Evolutionary conservation across 2,113 vertebrate species (phyloP).

Genomic region (Todiramphus chloris): DNA sequence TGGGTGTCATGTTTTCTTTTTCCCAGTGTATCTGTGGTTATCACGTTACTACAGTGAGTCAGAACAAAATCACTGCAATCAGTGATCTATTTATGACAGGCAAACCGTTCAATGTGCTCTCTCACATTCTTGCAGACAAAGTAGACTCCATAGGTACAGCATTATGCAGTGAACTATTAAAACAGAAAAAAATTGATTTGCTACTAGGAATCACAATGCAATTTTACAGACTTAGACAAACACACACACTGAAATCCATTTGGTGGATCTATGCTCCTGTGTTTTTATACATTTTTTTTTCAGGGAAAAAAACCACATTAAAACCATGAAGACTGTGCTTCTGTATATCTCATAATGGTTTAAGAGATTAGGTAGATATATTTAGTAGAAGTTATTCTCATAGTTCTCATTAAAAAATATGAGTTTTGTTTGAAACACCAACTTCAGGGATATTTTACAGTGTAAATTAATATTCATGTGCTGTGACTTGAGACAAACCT

Average conservation of each 20-base stretch:
- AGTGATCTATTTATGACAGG: background rate
- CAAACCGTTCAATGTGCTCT: background rate
- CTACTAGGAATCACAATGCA: background rate
- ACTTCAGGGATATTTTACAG: background rate
- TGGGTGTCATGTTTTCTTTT: background rate
- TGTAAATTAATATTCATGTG: background rate
- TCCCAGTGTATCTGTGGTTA: background rate
- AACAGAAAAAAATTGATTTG: background rate
- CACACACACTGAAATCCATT: background rate
- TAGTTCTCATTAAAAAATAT: background rate
- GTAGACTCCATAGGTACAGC: background rate
- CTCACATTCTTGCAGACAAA: background rate
- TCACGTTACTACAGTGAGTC: background rate
- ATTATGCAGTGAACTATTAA: background rate
- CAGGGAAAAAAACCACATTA: background rate
- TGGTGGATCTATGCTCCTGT: background rate
- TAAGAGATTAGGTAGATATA: background rate
- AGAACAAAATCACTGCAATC: background rate
- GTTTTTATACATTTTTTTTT: background rate
- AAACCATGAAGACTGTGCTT: background rate
- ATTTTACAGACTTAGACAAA: background rate
- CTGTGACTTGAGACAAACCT: background rate
- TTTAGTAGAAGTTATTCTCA: background rate
- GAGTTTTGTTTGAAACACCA: background rate
- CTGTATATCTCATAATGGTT: background rate